Conservation (phyloP, 2,113 vertebrate species). For the Hydrochoerus hydrochaeris region DNA sequence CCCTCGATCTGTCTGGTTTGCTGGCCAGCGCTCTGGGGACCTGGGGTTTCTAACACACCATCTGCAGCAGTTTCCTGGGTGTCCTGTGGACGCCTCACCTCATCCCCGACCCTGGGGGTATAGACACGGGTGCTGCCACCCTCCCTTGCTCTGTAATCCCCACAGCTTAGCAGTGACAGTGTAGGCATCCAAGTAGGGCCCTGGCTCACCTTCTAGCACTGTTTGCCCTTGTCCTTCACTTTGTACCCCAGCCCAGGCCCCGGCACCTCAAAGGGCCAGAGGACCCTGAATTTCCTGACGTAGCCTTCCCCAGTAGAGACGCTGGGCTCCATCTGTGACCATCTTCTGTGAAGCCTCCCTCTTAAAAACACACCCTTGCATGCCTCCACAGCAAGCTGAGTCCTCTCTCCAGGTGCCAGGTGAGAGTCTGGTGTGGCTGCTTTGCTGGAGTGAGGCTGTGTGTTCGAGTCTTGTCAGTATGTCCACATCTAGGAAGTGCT, state of each 20-base stretch:
- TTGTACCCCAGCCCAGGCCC: background rate
- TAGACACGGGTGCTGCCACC: no score
- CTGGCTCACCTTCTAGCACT: background rate
- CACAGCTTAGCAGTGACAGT: background rate
- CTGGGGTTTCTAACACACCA: background rate
- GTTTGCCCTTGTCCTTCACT: background rate
- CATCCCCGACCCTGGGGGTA: background rate
- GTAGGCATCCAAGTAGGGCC: background rate
- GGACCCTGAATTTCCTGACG: background rate
- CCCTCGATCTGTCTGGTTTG: background rate
- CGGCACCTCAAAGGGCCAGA: no score
- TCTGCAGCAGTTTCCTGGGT: rapidly evolving
- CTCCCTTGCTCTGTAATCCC: background rate
- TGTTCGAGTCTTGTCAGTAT: background rate
- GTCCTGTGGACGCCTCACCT: background rate
- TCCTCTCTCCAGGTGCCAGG: background rate
- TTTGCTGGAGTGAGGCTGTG: background rate
- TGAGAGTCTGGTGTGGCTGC: background rate
- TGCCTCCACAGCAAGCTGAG: background rate
- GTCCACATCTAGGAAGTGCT: background rate
- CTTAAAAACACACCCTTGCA: no score
- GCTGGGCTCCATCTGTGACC: background rate
- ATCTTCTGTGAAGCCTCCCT: no score
- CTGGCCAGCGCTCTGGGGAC: background rate
- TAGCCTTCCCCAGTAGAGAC: no score